Conservation (phyloP, 2,888 invertebrate genomes). For the Lithophane ornitopus region DNA sequence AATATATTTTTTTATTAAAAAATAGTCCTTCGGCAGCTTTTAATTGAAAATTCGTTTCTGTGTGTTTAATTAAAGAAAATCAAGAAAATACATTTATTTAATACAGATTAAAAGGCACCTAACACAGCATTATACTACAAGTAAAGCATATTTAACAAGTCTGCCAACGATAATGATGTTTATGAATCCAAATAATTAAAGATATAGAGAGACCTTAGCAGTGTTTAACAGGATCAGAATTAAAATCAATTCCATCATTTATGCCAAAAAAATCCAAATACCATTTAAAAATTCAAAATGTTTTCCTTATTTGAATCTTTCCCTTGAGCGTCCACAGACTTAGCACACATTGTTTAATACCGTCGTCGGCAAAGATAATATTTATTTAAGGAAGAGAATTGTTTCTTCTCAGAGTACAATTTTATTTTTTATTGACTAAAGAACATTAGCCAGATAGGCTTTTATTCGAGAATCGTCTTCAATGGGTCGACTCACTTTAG, state of each 20-base stretch:
- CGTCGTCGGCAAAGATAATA: slow-evolving; percentile 47
- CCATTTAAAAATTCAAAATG: slow-evolving; percentile 23
- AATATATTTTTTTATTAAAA: neutral
- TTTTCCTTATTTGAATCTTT: slow-evolving; percentile 31
- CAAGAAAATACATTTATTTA: too few relatives aligned
- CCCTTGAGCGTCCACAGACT: slow-evolving; percentile 11
- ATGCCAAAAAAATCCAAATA: slow-evolving; percentile 5
- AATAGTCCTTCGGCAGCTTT: neutral
- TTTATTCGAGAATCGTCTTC: slow-evolving; percentile 60
- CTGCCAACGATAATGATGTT: neutral
- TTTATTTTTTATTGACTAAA: slow-evolving; percentile 65
- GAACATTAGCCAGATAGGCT: slow-evolving; percentile 64
- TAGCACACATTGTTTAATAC: slow-evolving; percentile 47
- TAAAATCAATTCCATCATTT: slow-evolving; percentile 1
- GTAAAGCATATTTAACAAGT: neutral
- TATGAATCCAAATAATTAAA: neutral
- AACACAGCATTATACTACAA: too few relatives aligned
- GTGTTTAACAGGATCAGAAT: neutral
- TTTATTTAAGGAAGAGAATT: slow-evolving; percentile 54
- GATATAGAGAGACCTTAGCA: too few relatives aligned
- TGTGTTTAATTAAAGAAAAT: neutral
- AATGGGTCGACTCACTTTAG: slow-evolving; percentile 38
- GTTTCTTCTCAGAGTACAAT: slow-evolving; percentile 58
- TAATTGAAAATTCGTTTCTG: neutral
- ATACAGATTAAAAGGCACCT: too few relatives aligned